Conservation (phyloP, 1,140 invertebrate species). For the Rhagoletis zephyria region DNA sequence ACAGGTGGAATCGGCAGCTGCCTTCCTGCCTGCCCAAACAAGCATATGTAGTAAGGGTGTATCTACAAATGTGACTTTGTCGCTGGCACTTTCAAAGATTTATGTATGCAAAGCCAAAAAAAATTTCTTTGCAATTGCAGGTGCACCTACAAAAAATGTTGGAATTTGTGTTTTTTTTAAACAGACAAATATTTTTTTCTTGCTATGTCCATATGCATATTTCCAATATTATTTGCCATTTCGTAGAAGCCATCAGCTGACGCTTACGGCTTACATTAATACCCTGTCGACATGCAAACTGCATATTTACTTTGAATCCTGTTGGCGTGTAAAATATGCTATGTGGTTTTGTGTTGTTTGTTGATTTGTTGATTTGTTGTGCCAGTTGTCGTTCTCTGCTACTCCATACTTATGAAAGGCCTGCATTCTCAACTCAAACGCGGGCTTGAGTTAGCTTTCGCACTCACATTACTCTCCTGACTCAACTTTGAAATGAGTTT, state of each 20-base stretch:
- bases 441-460: background rate
- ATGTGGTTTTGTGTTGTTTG: conserved; percentile 11
- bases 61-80: too few relatives aligned
- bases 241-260: conserved; percentile 8
- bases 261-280: conserved; percentile 9
- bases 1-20: background rate
- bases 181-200: too few relatives aligned
- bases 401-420: background rate
- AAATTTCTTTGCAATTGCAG: too few relatives aligned
- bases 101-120: too few relatives aligned
- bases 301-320: conserved; percentile 43
- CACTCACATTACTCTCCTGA: background rate
- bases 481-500: too few relatives aligned
- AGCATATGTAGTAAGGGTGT: too few relatives aligned
- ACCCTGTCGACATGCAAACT: conserved; percentile 33
- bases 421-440: background rate
- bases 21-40: too few relatives aligned
- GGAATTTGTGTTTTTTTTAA: too few relatives aligned
- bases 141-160: too few relatives aligned
- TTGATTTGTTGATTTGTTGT: conserved; percentile 29
- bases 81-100: too few relatives aligned
- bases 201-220: too few relatives aligned
- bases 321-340: conserved; percentile 24
- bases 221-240: background rate
- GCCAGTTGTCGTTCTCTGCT: conserved; percentile 16